These are phyloP conservation scores for Gambusia affinis DNA, from an alignment of 2,113 vertebrate genomes.

Conservation along the genomic window DNA sequence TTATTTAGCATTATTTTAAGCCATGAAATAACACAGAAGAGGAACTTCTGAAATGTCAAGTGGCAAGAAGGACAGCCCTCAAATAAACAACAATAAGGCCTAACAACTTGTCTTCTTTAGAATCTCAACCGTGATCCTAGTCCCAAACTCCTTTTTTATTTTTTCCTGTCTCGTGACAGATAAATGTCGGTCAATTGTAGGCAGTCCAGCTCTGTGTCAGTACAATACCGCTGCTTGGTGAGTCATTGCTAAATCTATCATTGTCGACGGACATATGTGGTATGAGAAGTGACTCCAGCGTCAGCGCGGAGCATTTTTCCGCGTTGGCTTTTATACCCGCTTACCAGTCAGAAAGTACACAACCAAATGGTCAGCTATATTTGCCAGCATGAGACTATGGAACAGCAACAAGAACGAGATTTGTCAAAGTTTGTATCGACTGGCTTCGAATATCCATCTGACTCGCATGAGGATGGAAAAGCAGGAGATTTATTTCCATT, in stretches of 20 bases:
- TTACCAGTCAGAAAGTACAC: constrained; percentile 35
- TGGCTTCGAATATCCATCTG: constrained; percentile 34
- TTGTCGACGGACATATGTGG: constrained; percentile 33
- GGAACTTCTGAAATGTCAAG: constrained; percentile 28
- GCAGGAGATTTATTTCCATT: constrained; percentile 24
- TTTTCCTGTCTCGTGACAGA: not conserved
- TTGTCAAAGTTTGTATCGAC: constrained; percentile 18
- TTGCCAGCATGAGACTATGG: constrained; percentile 47
- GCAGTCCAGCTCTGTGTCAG: constrained; percentile 1
- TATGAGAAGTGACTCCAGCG: constrained; percentile 31
- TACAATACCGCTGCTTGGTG: constrained; percentile 7
- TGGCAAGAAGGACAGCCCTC: constrained; percentile 5
- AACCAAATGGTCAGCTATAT: constrained; percentile 47
- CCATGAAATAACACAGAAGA: not conserved
- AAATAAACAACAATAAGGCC: constrained; percentile 19
- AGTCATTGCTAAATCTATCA: constrained; percentile 36
- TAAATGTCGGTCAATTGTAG: constrained; percentile 3
- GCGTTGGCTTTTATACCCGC: constrained; percentile 24
- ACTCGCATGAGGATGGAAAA: not conserved
- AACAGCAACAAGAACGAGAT: constrained; percentile 30
- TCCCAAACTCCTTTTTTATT: not conserved
- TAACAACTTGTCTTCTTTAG: constrained; percentile 9
- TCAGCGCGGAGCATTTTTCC: constrained; percentile 31
- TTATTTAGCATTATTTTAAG: constrained; percentile 2
- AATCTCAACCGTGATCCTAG: constrained; percentile 1